These are phyloP conservation scores for Fissipunctia ypsillon DNA, from an alignment of 2,888 invertebrate genomes.

Conservation along the genomic window DNA sequence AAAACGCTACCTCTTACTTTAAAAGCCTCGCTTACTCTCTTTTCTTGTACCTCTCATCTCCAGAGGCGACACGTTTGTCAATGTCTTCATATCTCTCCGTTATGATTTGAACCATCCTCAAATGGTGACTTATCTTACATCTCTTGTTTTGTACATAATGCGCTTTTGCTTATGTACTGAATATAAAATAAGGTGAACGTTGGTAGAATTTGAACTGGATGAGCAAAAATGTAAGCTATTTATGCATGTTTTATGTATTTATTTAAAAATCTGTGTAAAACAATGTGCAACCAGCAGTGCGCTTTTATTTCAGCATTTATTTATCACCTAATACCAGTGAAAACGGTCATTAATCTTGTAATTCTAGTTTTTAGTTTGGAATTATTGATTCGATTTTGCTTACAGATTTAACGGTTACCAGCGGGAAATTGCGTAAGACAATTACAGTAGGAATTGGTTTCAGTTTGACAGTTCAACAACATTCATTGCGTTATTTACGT, in stretches of 20 bases:
- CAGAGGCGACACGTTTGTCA: conserved; percentile 80
- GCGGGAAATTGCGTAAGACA: too few species aligned
- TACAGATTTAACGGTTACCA: background rate
- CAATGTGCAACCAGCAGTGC: background rate
- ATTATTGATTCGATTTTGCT: too few species aligned
- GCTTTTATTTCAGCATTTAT: too few species aligned
- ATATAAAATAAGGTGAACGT: conserved; percentile 30
- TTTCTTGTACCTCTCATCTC: conserved; percentile 65
- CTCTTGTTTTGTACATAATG: conserved; percentile 64
- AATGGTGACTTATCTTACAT: conserved; percentile 79
- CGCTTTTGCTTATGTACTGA: conserved; percentile 44
- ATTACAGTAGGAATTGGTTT: too few species aligned
- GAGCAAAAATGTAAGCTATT: background rate
- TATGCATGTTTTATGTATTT: background rate
- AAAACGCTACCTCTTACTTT: background rate
- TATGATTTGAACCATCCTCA: conserved; percentile 84
- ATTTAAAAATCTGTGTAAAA: background rate
- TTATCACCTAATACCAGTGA: too few species aligned
- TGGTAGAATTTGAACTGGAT: conserved; percentile 10
- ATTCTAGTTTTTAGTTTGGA: too few species aligned
- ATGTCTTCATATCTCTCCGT: conserved; percentile 79
- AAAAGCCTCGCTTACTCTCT: background rate
- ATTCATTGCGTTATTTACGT: too few species aligned
- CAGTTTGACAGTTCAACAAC: too few species aligned
- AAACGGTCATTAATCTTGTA: too few species aligned